Conservation (phyloP, 2,797 vertebrate genomes). For the Poecilia picta region DNA sequence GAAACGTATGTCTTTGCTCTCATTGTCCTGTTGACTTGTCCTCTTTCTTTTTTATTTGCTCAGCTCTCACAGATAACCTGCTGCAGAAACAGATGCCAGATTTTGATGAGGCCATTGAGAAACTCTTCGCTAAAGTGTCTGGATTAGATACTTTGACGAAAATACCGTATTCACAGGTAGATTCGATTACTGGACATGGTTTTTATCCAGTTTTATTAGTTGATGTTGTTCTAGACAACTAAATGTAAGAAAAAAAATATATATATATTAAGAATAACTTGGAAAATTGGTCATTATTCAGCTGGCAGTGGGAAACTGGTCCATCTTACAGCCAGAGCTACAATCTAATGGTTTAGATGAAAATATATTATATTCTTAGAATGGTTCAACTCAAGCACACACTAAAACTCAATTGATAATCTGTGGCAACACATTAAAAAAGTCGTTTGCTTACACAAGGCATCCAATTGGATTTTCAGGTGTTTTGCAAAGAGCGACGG, state of each 20-base stretch:
- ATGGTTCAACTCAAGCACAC: not conserved
- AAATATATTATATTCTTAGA: not conserved
- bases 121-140: conserved; percentile 79
- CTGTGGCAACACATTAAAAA: not conserved
- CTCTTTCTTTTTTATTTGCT: not conserved
- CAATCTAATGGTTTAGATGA: not conserved
- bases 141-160: conserved; percentile 57
- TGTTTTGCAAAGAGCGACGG: not conserved
- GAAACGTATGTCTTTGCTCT: not conserved
- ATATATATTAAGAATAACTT: not conserved
- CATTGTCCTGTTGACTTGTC: conserved; percentile 8
- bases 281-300: not conserved
- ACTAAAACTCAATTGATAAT: not conserved
- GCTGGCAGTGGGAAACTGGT: not conserved
- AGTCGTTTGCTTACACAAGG: not conserved
- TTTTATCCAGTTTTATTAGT: not conserved
- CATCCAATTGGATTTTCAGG: not conserved
- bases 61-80: conserved; percentile 77
- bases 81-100: conserved; percentile 64
- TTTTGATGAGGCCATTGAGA: conserved; percentile 78
- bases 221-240: not conserved
- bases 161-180: conserved; percentile 78
- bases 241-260: not conserved
- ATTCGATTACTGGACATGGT: conserved; percentile 7
- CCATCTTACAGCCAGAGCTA: not conserved